Conservation (phyloP, 2,888 invertebrate genomes). For the Achlya flavicornis region DNA sequence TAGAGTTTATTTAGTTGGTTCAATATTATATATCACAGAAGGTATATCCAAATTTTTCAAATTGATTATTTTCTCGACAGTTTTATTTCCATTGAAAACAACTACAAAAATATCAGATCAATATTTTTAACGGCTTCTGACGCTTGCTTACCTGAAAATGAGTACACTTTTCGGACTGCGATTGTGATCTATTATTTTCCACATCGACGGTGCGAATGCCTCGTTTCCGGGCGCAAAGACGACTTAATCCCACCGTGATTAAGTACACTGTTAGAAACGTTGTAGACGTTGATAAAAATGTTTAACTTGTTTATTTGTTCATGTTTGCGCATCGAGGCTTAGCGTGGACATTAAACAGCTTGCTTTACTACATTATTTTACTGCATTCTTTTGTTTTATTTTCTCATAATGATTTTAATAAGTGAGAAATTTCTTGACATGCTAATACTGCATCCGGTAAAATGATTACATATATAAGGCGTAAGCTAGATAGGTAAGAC, state of each 20-base stretch:
- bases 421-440: not conserved
- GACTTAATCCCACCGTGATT: constrained; percentile 49
- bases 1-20: too few relatives aligned
- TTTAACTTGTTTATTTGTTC: constrained; percentile 10
- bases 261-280: constrained; percentile 38
- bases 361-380: not conserved
- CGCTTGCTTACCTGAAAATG: not conserved
- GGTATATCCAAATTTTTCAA: too few relatives aligned
- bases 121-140: not conserved
- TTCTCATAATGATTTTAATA: constrained; percentile 4
- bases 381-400: not conserved
- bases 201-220: constrained; percentile 41
- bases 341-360: not conserved
- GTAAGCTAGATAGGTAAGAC: too few relatives aligned
- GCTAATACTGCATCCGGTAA: too few relatives aligned
- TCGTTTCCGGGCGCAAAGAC: constrained; percentile 38
- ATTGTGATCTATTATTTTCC: constrained; percentile 25
- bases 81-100: too few relatives aligned
- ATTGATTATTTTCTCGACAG: too few relatives aligned
- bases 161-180: not conserved
- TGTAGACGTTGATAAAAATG: constrained; percentile 29
- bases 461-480: not conserved
- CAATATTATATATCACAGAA: too few relatives aligned
- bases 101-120: too few relatives aligned
- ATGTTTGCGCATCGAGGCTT: not conserved